A percentile compares a stretch with the other conserved stretches of the same genome.
Conservation (phyloP, 2,888 invertebrate genomes). For the Polia nebulosa region DNA sequence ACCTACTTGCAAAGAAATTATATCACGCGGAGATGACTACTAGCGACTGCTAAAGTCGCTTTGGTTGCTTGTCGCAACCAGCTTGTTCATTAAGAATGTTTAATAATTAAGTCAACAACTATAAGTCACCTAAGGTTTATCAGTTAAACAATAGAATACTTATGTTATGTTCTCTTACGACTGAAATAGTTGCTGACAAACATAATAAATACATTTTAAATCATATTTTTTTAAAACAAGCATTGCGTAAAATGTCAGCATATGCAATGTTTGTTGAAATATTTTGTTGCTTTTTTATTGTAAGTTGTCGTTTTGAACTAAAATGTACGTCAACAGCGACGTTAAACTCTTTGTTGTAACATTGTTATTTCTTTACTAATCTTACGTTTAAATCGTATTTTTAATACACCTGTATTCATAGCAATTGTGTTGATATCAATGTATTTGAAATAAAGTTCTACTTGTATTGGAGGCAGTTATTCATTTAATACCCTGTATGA, state of each 20-base stretch:
- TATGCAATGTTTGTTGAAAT: constrained; percentile 43
- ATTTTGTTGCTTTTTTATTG: constrained; percentile 48
- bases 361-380: constrained; percentile 66
- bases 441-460: constrained; percentile 71
- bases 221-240: constrained; percentile 45
- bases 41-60: constrained; percentile 80
- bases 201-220: constrained; percentile 45
- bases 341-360: constrained; percentile 58
- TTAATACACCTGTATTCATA: constrained; percentile 67
- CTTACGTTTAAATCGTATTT: constrained; percentile 61
- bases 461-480: constrained; percentile 46
- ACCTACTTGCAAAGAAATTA: constrained; percentile 99
- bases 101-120: constrained; percentile 43
- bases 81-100: constrained; percentile 38
- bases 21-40: constrained; percentile 99
- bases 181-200: constrained; percentile 39
- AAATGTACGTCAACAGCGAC: constrained; percentile 43
- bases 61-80: constrained; percentile 29
- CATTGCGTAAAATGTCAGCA: constrained; percentile 29
- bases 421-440: constrained; percentile 68
- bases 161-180: constrained; percentile 33
- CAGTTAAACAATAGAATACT: constrained; percentile 35
- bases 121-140: constrained; percentile 39
- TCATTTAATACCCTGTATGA: constrained; percentile 9
- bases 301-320: constrained; percentile 47